Conservation (phyloP, 2,888 invertebrate species). For the Thyatira batis region DNA sequence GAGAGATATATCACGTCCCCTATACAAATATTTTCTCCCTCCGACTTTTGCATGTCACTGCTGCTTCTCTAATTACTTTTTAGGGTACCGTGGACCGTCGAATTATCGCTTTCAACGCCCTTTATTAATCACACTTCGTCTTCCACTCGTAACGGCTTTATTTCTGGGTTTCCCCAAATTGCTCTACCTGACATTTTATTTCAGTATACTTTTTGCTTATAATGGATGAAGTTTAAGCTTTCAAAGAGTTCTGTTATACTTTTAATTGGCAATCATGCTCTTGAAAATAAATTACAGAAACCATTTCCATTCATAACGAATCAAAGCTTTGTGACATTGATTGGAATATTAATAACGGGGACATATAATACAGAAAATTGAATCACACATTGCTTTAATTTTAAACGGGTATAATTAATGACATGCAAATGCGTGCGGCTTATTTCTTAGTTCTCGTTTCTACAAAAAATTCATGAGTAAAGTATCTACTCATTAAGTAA, state of each 20-base stretch:
- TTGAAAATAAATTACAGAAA: background rate
- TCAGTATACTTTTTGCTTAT: background rate
- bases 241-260: background rate
- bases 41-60: constrained; percentile 4
- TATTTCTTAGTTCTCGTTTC: too few species aligned
- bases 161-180: constrained; percentile 5
- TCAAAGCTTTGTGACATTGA: background rate
- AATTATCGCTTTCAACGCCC: background rate
- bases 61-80: constrained; percentile 4
- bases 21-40: constrained; percentile 4
- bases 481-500: too few species aligned
- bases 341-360: background rate
- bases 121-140: constrained; percentile 31
- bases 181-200: background rate
- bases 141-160: constrained; percentile 25
- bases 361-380: too few species aligned
- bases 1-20: constrained; percentile 5
- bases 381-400: too few species aligned
- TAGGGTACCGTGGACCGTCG: background rate
- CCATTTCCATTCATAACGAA: background rate
- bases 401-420: too few species aligned
- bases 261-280: background rate
- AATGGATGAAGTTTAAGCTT: background rate
- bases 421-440: too few species aligned
- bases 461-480: too few species aligned